These are phyloP conservation scores for Adela reaumurella DNA, from an alignment of 2,888 invertebrate species.

Conservation along the genomic window DNA sequence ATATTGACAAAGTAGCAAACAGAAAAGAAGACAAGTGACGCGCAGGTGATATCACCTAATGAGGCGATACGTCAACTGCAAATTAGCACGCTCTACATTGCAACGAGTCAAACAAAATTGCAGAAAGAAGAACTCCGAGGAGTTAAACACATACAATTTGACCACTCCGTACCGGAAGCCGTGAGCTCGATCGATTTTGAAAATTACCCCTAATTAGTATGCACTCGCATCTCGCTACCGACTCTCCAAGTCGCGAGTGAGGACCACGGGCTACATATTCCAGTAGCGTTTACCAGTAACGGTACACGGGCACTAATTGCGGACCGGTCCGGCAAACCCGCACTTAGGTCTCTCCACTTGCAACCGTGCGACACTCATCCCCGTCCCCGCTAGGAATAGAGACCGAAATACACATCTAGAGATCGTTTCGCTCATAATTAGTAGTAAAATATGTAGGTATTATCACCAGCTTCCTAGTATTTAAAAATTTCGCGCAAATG, in stretches of 20 bases:
- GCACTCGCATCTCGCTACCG: constrained; percentile 48
- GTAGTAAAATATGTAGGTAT: too few species aligned
- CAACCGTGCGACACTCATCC: too few species aligned
- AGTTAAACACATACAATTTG: neutral
- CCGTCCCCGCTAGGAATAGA: too few species aligned
- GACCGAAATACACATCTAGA: too few species aligned
- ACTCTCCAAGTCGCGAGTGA: constrained; percentile 40
- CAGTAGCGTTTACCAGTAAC: constrained; percentile 55
- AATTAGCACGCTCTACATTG: neutral
- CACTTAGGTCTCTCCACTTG: neutral
- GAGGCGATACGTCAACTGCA: too few species aligned
- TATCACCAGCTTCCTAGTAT: too few species aligned
- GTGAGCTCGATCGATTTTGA: constrained; percentile 52
- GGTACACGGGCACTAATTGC: constrained; percentile 50
- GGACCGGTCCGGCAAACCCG: constrained; percentile 12
- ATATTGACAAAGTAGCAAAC: too few species aligned
- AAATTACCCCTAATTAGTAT: constrained; percentile 54
- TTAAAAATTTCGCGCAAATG: too few species aligned
- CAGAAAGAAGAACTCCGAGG: neutral
- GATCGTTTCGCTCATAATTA: too few species aligned
- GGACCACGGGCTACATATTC: constrained; percentile 49
- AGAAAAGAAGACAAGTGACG: too few species aligned
- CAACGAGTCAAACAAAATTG: neutral
- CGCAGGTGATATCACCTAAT: too few species aligned
- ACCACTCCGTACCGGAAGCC: constrained; percentile 26